Base-by-base conservation (phyloP, 2,797 vertebrate genomes). In the Hypotaenidia philippensis region DNA sequence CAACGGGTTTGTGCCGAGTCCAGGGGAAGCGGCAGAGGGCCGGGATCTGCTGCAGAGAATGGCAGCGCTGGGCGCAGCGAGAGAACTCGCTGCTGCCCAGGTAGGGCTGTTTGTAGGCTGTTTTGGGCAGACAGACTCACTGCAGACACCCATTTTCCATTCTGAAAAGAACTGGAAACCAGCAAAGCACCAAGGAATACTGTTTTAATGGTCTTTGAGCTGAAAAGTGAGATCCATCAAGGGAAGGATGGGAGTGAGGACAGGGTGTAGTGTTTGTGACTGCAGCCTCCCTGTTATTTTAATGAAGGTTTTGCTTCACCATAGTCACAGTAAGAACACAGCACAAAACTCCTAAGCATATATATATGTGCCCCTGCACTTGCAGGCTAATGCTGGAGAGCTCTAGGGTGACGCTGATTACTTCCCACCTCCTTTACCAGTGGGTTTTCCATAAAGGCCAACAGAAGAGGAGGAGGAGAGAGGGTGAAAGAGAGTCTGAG, bases 1-100 rank as follows among this genome's bases (percentile, higher is more conserved):
- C 1, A 1, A 10, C 12, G 4, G 0, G 0, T 26, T 49, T 0
- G 0, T 22, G 26, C 38, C 12, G 47, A 47, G 5, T 3, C 15
- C 41, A 29, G 18, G 2, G 5, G 55, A 72, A 21, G 59, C 60
- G 27, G 59, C 14, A 66, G 60, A 86, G 31, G 60, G 27, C 34
- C 0, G 0, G 44, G 26, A 57, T 25, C 10, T 75, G 40, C 29
- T 31, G 26, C 68, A 59, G 66, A 61, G 34, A 4, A 3, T 3
- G 7, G 53, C 27, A 6, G 10, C 13, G 6, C 16, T 3, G 14
- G 23, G 32, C 26, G 8, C 4, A 44, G 36, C 0, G 0, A 50
- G 18, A 9, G 8, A 12, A 11, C 21, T 36, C 2, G 1, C 50
- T 50, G 45, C 56, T 15, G 29, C 16, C 1, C 3, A 55, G 9